Percentiles rank a stretch among this genome's conserved stretches.
These are phyloP conservation scores for Steatornis caripensis DNA, from an alignment of 2,113 vertebrate species.

Conservation along the genomic window DNA sequence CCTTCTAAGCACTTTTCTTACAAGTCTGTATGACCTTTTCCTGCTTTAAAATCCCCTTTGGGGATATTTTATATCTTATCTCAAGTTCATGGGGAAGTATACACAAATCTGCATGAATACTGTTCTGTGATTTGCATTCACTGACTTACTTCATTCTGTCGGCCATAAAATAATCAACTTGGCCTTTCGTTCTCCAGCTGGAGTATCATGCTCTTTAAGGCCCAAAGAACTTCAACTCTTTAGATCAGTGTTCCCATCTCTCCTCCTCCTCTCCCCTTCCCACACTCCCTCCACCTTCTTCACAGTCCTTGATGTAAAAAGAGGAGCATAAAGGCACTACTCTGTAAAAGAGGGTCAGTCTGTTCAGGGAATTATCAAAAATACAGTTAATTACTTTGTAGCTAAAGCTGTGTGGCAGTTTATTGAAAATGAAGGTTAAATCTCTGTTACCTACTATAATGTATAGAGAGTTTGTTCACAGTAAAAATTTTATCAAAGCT, in stretches of 20 bases:
- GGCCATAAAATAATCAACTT: not conserved
- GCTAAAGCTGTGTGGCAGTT: not conserved
- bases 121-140: not conserved
- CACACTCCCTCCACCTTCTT: rapidly evolving
- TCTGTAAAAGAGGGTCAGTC: not conserved
- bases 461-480: not conserved
- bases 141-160: not conserved
- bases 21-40: not conserved
- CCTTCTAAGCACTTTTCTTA: not conserved
- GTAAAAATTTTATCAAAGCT: not conserved
- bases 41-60: not conserved
- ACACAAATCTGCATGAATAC: rapidly evolving
- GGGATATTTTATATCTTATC: not conserved
- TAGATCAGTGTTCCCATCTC: not conserved
- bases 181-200: not conserved
- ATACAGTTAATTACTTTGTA: not conserved
- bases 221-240: not conserved
- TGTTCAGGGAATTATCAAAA: not conserved
- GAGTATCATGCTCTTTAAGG: not conserved
- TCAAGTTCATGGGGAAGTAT: not conserved
- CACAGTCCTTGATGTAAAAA: not conserved
- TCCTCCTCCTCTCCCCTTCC: not conserved
- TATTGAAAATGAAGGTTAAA: not conserved
- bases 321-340: not conserved
- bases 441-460: not conserved